These are phyloP conservation scores for Petrosia ficiformis DNA, from an alignment of 37 sponge, comb jelly and placozoan genomes.

Conservation along the genomic window DNA sequence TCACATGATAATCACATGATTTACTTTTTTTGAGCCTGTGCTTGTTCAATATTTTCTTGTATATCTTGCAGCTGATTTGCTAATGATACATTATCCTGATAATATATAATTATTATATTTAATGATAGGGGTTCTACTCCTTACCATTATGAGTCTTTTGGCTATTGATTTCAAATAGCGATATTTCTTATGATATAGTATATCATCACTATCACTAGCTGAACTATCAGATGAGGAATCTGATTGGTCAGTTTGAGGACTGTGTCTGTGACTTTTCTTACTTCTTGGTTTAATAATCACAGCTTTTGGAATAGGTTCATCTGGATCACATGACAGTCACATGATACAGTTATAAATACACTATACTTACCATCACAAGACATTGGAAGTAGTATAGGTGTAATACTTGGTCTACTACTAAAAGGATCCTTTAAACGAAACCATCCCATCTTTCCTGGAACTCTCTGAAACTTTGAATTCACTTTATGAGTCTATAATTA, in stretches of 20 bases:
- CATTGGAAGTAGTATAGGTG: background rate
- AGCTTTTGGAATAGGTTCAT: too few relatives aligned
- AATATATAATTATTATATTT: too few relatives aligned
- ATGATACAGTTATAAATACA: background rate
- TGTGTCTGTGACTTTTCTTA: too few relatives aligned
- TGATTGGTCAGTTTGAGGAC: background rate
- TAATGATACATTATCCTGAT: background rate
- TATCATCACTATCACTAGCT: background rate
- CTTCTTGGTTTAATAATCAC: too few relatives aligned
- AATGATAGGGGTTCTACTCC: too few relatives aligned
- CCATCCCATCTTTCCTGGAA: slow-evolving; percentile 59
- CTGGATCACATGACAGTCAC: too few relatives aligned
- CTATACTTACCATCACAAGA: background rate
- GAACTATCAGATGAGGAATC: background rate
- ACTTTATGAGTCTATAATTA: background rate
- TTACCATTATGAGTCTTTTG: background rate
- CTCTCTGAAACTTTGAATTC: slow-evolving; percentile 54
- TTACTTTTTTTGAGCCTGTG: too few relatives aligned
- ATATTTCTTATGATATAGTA: background rate
- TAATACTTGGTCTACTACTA: background rate
- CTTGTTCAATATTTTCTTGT: too few relatives aligned
- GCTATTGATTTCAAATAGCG: background rate
- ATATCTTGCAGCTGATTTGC: background rate
- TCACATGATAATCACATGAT: too few relatives aligned
- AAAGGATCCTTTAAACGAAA: slow-evolving; percentile 38